Evolutionary conservation across 2,113 vertebrate genomes (phyloP), one percentile per base, ranked within the genome.

Genomic region (Chaetura pelagica): DNA sequence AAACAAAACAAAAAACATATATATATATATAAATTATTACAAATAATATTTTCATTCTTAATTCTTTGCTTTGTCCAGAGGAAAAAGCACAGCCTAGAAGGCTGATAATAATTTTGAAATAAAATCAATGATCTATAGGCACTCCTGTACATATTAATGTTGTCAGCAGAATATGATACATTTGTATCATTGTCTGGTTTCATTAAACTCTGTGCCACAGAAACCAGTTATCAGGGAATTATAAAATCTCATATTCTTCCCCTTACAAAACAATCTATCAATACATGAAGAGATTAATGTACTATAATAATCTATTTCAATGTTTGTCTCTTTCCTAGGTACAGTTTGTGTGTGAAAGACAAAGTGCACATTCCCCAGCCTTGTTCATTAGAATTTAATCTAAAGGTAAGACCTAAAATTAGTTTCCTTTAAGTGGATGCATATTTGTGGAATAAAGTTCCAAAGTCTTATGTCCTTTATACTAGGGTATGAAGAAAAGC

Each of bases 161-260:
- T 91, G 69, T 71, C 35, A 46, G 71, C 84, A 90, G 76, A 95
- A 94, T 93, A 82, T 86, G 68, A 91, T 93, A 86, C 68, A 94
- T 93, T 94, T 89, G 34, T 76, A 84, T 83, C 85, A 95, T 90
- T 95, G 61, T 95, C 91, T 97, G 68, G 63, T 74, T 89, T 96
- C 90, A 96, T 97, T 96, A 95, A 92, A 94, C 51, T 87, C 81
- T 94, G 95, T 94, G 82, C 87, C 80, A 84, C 59, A 88, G 80
- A 95, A 92, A 94, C 61, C 89, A 95, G 66, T 93, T 96, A 94
- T 90, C 87, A 93, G 84, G 94, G 85, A 96, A 95, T 78, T 94
- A 95, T 71, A 87, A 97, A 96, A 89, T 94, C 82, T 96, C 72
- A 72, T 72, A 24, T 92, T 76, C 93, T 97, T 90, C 94, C 44